Base-by-base conservation (phyloP, 2,888 invertebrate genomes). In the Trissolcus japonicus region DNA sequence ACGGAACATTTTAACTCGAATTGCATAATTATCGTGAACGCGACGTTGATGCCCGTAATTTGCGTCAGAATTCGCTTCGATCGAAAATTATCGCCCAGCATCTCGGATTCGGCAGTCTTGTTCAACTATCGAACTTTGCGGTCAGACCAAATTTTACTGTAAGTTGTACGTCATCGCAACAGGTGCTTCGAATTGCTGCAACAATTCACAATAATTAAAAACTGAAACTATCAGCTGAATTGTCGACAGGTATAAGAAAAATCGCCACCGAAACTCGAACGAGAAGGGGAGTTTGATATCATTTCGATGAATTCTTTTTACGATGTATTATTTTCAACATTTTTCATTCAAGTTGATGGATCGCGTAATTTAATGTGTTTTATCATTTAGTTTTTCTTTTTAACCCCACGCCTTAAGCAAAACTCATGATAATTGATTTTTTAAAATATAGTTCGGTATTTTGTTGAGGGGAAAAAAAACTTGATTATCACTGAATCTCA, bases 141-240 rank as follows among this genome's bases (percentile, higher is more conserved):
- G 21, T 16, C 46, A 60, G 13, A 48, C 14, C 57, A 40, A 55
- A 61, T 71, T 56, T 62, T 71, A 62, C 62, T 56, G 60, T 50
- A 62, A 71, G 62, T 71, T 71, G 19, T 62, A 62, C 51, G 51
- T 71, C 50, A 71, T 51, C 14, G 69, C 69, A 71, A 71, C 69
- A 71, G 56, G 69, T 71, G 69, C 46, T 57, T 43, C 43, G 16
- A 57, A 62, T 48, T n/a, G 19, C 46, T n/a, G 35, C 60, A 46
- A 68, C 53, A 69, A 61, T 29, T 69, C 61, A 55, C 43, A 46
- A 61, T 60, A 54, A 68, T 69, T 69, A 69, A 54, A 71, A 71
- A 69, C 16, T 54, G 16, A 40, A 69, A 61, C 16, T 17, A 61
- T 57, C 41, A 19, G 16, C n/a, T 7, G 11, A 17, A 66, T 56